phyloP scores from a whole-genome alignment of 2,888 invertebrate species.

The Conops quadrifasciatus region DNA sequence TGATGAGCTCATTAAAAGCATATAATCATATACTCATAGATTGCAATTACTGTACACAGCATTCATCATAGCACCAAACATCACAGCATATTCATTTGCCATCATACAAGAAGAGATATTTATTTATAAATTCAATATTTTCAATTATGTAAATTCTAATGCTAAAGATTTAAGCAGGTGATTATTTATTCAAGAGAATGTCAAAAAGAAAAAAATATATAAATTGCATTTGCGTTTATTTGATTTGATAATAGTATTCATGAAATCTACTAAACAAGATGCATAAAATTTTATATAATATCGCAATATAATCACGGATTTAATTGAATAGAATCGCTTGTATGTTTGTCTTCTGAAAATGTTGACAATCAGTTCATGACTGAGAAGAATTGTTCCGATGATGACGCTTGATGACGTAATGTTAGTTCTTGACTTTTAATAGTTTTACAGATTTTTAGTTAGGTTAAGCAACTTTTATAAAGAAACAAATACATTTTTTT shows the following conservation, averaged over 20 bases:
- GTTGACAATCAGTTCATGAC: no score
- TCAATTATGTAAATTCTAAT: slow-evolving; percentile 12
- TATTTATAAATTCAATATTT: slow-evolving; percentile 9
- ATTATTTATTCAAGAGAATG: slow-evolving; percentile 16
- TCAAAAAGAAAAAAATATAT: neutral
- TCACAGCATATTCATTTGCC: neutral
- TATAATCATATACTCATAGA: neutral
- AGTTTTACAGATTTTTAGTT: no score
- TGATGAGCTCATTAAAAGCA: slow-evolving; percentile 25
- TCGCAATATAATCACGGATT: no score
- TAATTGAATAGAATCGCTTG: no score
- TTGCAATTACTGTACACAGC: neutral
- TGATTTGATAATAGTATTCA: neutral
- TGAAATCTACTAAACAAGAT: neutral
- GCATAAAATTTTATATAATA: no score
- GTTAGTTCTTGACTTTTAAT: no score
- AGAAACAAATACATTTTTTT: no score
- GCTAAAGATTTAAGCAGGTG: slow-evolving; percentile 20
- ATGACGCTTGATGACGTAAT: no score
- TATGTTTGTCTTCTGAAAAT: no score
- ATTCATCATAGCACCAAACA: neutral
- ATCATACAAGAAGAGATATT: neutral
- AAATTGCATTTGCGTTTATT: slow-evolving; percentile 2
- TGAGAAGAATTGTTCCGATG: no score
- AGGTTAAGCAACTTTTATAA: no score